Evolutionary conservation across 2,797 vertebrate genomes (phyloP).

Genomic region (Threskiornis aethiopicus): DNA sequence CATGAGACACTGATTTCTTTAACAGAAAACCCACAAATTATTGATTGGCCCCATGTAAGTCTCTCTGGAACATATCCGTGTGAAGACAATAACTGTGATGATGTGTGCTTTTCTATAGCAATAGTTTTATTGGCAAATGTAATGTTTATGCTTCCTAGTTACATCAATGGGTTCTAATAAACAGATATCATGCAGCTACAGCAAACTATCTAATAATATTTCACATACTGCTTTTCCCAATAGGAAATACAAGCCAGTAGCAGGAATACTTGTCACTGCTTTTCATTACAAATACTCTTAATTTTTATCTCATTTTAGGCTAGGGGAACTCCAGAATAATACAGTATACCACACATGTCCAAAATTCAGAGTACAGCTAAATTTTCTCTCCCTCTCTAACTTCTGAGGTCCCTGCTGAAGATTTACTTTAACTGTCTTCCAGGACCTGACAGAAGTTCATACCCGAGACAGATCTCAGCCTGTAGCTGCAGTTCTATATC

Average conservation of each 20-base stretch:
- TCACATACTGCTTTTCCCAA: conserved; percentile 27
- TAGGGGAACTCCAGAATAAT: neutral
- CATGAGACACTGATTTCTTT: neutral
- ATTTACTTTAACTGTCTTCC: neutral
- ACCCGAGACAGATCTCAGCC: neutral
- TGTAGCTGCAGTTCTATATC: neutral
- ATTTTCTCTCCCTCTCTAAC: neutral
- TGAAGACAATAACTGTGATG: conserved; percentile 59
- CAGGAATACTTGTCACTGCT: conserved; percentile 20
- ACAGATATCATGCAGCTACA: conserved; percentile 28
- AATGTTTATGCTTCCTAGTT: conserved; percentile 62
- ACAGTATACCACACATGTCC: neutral
- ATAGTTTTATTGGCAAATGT: conserved; percentile 66
- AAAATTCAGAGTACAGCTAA: neutral
- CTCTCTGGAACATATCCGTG: conserved; percentile 43
- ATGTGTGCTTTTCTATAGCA: conserved; percentile 57
- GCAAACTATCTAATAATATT: conserved; percentile 45
- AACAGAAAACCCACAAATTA: conserved; percentile 12
- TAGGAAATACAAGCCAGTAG: conserved; percentile 17
- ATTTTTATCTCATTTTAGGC: neutral
- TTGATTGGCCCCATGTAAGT: conserved; percentile 4
- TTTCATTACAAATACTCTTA: neutral
- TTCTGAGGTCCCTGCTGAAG: neutral
- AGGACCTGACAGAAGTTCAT: neutral
- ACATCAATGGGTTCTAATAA: conserved; percentile 58